Evolutionary conservation across 2,113 vertebrate genomes (phyloP), one percentile per base, ranked within the genome.

Genomic region (Boleophthalmus pectinirostris): DNA sequence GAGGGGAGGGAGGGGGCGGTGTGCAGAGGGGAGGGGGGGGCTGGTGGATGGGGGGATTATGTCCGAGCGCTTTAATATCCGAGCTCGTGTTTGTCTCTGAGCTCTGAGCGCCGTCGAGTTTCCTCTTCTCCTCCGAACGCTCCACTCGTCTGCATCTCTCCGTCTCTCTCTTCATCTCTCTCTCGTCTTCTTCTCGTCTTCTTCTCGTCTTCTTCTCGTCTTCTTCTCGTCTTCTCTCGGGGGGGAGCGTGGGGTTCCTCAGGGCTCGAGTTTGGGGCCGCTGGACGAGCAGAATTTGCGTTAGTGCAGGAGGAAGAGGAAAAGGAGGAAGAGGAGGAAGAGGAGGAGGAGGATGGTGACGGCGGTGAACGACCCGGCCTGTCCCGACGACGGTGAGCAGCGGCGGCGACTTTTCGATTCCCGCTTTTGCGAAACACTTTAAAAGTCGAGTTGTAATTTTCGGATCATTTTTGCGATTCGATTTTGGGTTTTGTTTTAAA

Each of bases 31-130:
- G 35, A 38, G 35, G 35, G 9, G 35, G 29, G 77, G 38, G 70
- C 83, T 84, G 75, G 80, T 76, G 89, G 85, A 91, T 90, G 87
- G 86, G 71, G 78, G 85, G 92, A 90, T 91, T 93, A 86, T 80
- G 82, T 80, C 77, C 82, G 61, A 69, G 74, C 84, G 66, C 81
- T 53, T 49, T 69, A 80, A 73, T 63, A 73, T 49, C n/a, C 9
- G 54, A 16, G 45, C 61, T 72, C 57, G 67, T 45, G 71, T 78
- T 88, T 88, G 69, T 54, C 69, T 89, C 89, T 90, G 90, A 90
- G 90, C 77, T 65, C 80, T 43, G 70, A 78, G 89, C 86, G 92
- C 89, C 86, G 90, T 8, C 10, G 38, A 10, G 38, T 43, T 8
- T 43, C 38, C 38, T 43, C 38, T 43, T 9, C 38, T 43, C 38